Evolutionary conservation across 2,888 invertebrate genomes (phyloP).

Genomic region (Nymphalis urticae): DNA sequence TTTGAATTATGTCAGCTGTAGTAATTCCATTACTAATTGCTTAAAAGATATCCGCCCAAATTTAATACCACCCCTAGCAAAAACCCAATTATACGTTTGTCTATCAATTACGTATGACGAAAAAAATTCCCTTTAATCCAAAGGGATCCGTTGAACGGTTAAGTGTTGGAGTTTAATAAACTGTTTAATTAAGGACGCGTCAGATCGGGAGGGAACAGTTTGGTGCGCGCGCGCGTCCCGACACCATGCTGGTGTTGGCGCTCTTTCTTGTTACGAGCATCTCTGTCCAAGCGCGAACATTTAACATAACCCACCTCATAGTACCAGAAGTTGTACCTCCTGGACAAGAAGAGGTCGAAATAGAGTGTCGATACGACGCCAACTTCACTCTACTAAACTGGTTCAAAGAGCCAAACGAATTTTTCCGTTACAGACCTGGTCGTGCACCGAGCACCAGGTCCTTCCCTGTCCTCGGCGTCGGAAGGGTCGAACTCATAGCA

Average conservation of each 20-base stretch:
- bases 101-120: slow-evolving; percentile 63
- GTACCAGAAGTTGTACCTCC: slow-evolving; percentile 60
- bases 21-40: slow-evolving; percentile 31
- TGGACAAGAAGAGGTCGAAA: slow-evolving; percentile 60
- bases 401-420: slow-evolving; percentile 70
- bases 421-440: slow-evolving; percentile 71
- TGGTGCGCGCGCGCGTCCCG: slow-evolving; percentile 61
- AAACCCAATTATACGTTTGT: slow-evolving; percentile 64
- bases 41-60: slow-evolving; percentile 43
- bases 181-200: slow-evolving; percentile 77
- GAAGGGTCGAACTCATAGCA: slow-evolving; percentile 59
- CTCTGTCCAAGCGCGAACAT: slow-evolving; percentile 48
- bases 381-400: slow-evolving; percentile 73
- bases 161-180: slow-evolving; percentile 79
- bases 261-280: slow-evolving; percentile 48
- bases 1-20: slow-evolving; percentile 38
- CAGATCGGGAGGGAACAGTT: slow-evolving; percentile 64
- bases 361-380: slow-evolving; percentile 72
- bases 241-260: slow-evolving; percentile 62
- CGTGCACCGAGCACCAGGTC: slow-evolving; percentile 64
- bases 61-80: slow-evolving; percentile 56
- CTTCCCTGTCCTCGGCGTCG: slow-evolving; percentile 65
- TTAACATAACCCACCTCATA: slow-evolving; percentile 67
- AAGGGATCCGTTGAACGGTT: slow-evolving; percentile 64
- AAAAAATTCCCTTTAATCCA: slow-evolving; percentile 55